Conservation (phyloP, 2,888 invertebrate genomes). For the Malthinus seriepunctatus region DNA sequence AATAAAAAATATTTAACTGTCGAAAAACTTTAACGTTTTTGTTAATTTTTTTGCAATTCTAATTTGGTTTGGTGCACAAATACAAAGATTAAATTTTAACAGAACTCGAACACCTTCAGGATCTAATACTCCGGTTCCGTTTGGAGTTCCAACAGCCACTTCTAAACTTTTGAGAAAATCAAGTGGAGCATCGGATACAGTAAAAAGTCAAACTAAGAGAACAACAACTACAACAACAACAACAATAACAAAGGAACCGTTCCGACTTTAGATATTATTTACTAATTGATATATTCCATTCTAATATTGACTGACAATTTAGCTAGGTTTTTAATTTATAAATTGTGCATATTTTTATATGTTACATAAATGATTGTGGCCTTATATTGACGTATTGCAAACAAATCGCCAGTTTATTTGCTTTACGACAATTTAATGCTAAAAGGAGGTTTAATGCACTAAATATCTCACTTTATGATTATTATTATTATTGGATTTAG, state of each 20-base stretch:
- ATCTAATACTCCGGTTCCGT: constrained; percentile 71
- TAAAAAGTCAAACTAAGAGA: constrained; percentile 57
- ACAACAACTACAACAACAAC: constrained; percentile 41
- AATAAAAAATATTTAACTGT: constrained; percentile 33
- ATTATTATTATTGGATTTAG: constrained; percentile 19
- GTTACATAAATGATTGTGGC: constrained; percentile 25
- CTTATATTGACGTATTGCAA: constrained; percentile 21
- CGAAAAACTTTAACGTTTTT: constrained; percentile 7
- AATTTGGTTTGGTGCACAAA: neutral
- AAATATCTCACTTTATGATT: constrained; percentile 22
- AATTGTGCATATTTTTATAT: constrained; percentile 52
- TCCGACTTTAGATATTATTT: constrained; percentile 65
- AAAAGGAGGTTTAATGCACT: constrained; percentile 18
- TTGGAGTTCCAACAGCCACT: constrained; percentile 65
- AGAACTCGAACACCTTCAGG: constrained; percentile 80
- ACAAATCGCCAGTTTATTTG: constrained; percentile 45
- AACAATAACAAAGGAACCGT: constrained; percentile 65
- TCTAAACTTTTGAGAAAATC: constrained; percentile 67
- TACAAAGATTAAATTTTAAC: constrained; percentile 31
- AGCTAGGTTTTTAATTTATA: constrained; percentile 32
- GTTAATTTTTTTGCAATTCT: neutral
- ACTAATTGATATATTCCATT: constrained; percentile 30
- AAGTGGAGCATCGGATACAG: constrained; percentile 70
- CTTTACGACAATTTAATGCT: constrained; percentile 31
- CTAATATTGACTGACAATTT: constrained; percentile 46